Conservation (phyloP, 2,113 vertebrate genomes). For the Ciconia boyciana region DNA sequence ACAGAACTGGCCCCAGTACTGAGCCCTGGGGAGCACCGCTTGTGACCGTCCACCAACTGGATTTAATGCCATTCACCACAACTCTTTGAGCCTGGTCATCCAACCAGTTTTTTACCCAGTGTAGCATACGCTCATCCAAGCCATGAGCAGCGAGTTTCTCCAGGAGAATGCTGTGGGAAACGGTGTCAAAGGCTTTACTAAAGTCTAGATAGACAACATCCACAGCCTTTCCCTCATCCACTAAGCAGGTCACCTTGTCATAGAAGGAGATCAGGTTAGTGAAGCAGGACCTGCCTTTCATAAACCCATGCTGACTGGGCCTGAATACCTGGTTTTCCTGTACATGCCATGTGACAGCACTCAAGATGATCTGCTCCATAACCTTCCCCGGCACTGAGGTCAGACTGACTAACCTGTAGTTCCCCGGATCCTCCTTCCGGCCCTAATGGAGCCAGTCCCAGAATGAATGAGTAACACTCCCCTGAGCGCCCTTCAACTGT, state of each 20-base stretch:
- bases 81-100: background rate
- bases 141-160: background rate
- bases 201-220: background rate
- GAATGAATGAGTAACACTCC: background rate
- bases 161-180: background rate
- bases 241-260: background rate
- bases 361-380: background rate
- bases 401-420: background rate
- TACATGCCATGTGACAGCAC: background rate
- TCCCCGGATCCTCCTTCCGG: background rate
- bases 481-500: background rate
- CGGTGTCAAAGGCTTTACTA: background rate
- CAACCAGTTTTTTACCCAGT: background rate
- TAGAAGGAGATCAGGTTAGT: background rate
- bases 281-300: background rate
- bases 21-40: background rate
- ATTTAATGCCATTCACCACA: background rate
- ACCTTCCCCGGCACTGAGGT: rapidly evolving
- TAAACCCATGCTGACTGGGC: background rate
- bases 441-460: background rate
- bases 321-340: background rate
- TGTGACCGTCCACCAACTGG: background rate
- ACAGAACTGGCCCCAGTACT: background rate
- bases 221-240: background rate
- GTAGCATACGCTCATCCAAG: background rate